A percentile compares a stretch with the other conserved stretches of the same genome.
Evolutionary conservation across 2,888 invertebrate species (phyloP).

Genomic region (Phytoseiulus persimilis): DNA sequence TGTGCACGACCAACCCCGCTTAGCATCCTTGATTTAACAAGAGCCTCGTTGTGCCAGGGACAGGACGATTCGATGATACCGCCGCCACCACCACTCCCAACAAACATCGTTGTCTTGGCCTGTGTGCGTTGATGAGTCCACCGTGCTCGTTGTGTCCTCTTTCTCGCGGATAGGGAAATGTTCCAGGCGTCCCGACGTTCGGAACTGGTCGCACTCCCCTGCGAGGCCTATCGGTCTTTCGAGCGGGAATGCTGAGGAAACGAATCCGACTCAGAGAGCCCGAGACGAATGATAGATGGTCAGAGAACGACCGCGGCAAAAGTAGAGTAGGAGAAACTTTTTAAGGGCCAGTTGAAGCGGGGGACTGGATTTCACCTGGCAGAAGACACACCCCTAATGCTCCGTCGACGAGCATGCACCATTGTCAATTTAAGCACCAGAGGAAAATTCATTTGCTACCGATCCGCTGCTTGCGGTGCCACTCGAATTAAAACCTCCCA

Average conservation of each 20-base stretch:
- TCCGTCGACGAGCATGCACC: background rate
- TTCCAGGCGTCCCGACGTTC: too few relatives aligned
- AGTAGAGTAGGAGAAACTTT: background rate
- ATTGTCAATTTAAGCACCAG: background rate
- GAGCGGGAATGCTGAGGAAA: background rate
- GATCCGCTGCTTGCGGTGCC: background rate
- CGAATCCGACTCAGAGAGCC: background rate
- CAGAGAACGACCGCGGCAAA: background rate
- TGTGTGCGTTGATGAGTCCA: background rate
- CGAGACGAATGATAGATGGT: background rate
- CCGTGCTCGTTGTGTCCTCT: background rate
- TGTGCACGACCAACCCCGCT: background rate
- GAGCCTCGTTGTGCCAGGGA: background rate
- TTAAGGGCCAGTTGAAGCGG: background rate
- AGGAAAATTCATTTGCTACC: background rate
- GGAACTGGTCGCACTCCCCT: too few relatives aligned
- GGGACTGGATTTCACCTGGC: background rate
- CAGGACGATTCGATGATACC: background rate
- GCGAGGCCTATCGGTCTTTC: too few relatives aligned
- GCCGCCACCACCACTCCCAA: background rate
- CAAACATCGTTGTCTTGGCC: background rate
- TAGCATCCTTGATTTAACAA: conserved; percentile 5
- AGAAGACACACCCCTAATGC: background rate
- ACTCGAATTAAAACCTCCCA: background rate
- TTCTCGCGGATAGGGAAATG: background rate